These are phyloP conservation scores for Hozukius guyotensis DNA, from an alignment of 2,797 vertebrate genomes.

Conservation along the genomic window DNA sequence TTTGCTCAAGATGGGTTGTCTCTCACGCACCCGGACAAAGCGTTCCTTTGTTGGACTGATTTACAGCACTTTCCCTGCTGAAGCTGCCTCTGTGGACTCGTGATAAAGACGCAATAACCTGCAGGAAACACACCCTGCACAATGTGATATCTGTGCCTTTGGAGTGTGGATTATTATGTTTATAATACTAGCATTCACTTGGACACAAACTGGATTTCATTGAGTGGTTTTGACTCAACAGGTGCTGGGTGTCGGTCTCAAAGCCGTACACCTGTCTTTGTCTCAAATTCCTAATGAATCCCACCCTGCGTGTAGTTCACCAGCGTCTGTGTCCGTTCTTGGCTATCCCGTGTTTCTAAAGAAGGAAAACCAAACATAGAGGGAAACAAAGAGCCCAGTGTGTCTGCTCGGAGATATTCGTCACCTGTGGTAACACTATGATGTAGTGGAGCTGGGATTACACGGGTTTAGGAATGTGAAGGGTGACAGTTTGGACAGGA, in stretches of 20 bases:
- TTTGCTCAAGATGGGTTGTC: slow-evolving; percentile 56
- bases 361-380: slow-evolving; percentile 53
- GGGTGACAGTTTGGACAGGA: slow-evolving; percentile 74
- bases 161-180: background rate
- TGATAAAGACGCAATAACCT: slow-evolving; percentile 55
- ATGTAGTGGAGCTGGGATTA: slow-evolving; percentile 75
- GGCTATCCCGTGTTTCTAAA: slow-evolving; percentile 47
- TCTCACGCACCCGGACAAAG: slow-evolving; percentile 40
- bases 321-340: slow-evolving; percentile 50
- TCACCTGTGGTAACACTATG: slow-evolving; percentile 75
- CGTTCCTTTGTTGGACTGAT: slow-evolving; percentile 57
- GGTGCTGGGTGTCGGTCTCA: slow-evolving; percentile 44
- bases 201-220: background rate
- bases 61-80: slow-evolving; percentile 44
- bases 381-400: slow-evolving; percentile 74
- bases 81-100: slow-evolving; percentile 32
- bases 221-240: slow-evolving; percentile 27
- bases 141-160: background rate
- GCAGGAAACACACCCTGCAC: slow-evolving; percentile 12
- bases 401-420: slow-evolving; percentile 62
- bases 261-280: slow-evolving; percentile 55
- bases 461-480: slow-evolving; percentile 68
- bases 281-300: slow-evolving; percentile 45
- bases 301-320: slow-evolving; percentile 21
- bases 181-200: background rate